A percentile compares a stretch with the other conserved stretches of the same genome.
Evolutionary conservation across 1,140 invertebrate genomes (phyloP).

Genomic region (Lordiphosa mommai): DNA sequence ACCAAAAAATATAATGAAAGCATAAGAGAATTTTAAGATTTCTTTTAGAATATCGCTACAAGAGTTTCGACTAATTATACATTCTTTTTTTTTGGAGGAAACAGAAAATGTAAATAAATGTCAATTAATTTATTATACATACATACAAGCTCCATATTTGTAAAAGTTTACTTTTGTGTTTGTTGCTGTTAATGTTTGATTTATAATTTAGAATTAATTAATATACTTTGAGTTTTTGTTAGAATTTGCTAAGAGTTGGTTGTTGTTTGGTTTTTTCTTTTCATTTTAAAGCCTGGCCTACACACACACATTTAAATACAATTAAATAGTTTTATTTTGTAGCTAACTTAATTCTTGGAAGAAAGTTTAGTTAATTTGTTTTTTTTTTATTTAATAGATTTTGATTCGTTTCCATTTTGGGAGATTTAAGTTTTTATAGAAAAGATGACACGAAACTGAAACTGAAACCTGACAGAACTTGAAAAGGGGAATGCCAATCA

Average conservation of each 20-base stretch:
- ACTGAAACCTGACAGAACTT: slow-evolving; percentile 42
- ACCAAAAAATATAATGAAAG: slow-evolving; percentile 24
- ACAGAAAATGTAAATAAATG: slow-evolving; percentile 46
- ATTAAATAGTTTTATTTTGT: slow-evolving; percentile 51
- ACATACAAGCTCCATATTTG: slow-evolving; percentile 69
- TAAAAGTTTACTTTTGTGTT: slow-evolving; percentile 20
- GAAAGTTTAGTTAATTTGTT: slow-evolving; percentile 49
- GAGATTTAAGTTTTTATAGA: slow-evolving; percentile 11
- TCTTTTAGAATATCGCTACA: slow-evolving; percentile 74
- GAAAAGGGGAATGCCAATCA: too few relatives aligned
- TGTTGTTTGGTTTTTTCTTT: slow-evolving; percentile 32
- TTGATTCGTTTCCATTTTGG: slow-evolving; percentile 53
- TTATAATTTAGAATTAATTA: slow-evolving; percentile 71
- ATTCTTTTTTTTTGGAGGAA: slow-evolving; percentile 8
- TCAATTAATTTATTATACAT: slow-evolving; percentile 70
- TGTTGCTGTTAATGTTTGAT: slow-evolving; percentile 58
- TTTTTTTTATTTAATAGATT: slow-evolving; percentile 46
- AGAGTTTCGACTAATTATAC: slow-evolving; percentile 25
- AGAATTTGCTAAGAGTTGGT: slow-evolving; percentile 68
- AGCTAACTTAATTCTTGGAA: slow-evolving; percentile 70
- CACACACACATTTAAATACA: slow-evolving; percentile 51
- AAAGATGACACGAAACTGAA: slow-evolving; percentile 44
- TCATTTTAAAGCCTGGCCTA: slow-evolving; percentile 59
- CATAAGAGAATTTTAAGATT: slow-evolving; percentile 32
- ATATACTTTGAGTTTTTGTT: slow-evolving; percentile 71